Base-by-base conservation (phyloP, 1,140 invertebrate species). In the Adoxophyes honmai region DNA sequence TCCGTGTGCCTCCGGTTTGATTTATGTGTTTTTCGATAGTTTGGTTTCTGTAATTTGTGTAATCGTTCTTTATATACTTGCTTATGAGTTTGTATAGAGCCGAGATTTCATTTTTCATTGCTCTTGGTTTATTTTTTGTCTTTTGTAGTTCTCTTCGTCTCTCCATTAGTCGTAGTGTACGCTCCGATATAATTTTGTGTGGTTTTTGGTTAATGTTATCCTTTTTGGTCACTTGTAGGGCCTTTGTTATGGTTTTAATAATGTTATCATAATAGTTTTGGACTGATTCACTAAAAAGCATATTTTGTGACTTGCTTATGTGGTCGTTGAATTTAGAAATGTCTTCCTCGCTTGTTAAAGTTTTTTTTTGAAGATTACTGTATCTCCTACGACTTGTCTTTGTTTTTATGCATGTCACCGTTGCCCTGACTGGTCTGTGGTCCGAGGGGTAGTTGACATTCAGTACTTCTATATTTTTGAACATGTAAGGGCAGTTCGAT, bases 261-360 rank as follows among this genome's bases (percentile, higher is more conserved):
- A 67, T n/a, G 11, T 59, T 58, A 16, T 67, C 38, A 18, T 67
- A 67, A 28, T 59, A 51, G n/a, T 48, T 28, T 18, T 67, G 65
- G 10, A 64, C 57, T 61, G 56, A 28, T 6, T 28, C 21, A 28
- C 6, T 28, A 3, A 6, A 3, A 3, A 2, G 2, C 6, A 6
- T 2, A 6, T 6, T 28, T 6, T 3, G 21, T 28, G 6, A 6
- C 2, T 28, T 28, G 21, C 21, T 28, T 28, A 28, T 28, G 2
- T 28, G 21, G 6, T 28, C 21, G 21, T 42, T 13, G 9, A 42
- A 42, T 18, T 18, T 42, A 10, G 38, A 18, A 7, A 21, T 42
- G 3, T 16, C 16, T 42, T 42, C 14, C 10, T 42, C 14, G 1
- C 14, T 16, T 1, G 15, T 16, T 8, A 42, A 9, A 16, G 16